Evolutionary conservation across 2,888 invertebrate species (phyloP).

Genomic region (Cantharis rufa): DNA sequence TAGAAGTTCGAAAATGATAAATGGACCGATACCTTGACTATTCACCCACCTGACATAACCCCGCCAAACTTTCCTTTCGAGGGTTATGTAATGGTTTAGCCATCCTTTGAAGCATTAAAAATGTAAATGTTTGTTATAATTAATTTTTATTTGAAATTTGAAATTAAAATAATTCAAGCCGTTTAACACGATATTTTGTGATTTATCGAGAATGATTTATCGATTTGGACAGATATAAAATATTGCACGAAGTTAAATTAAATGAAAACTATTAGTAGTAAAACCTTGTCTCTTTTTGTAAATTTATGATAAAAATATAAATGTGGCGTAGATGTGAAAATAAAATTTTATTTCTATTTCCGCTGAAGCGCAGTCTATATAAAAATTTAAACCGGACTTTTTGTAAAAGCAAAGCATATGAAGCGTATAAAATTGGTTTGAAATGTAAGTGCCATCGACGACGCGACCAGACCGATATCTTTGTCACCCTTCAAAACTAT

Average conservation of each 20-base stretch:
- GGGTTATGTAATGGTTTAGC: not conserved
- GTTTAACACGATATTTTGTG: not conserved
- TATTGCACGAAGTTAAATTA: not conserved
- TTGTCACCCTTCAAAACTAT: constrained; percentile 52
- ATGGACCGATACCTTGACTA: not conserved
- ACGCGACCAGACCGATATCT: constrained; percentile 51
- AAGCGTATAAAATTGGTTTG: constrained; percentile 54
- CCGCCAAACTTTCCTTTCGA: not conserved
- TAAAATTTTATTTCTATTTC: constrained; percentile 49
- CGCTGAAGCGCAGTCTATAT: constrained; percentile 36
- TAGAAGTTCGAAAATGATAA: not conserved
- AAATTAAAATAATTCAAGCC: not conserved
- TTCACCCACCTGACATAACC: not conserved
- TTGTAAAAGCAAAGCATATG: constrained; percentile 45
- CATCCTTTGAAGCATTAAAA: not conserved
- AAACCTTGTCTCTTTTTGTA: not conserved
- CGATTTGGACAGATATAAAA: not conserved
- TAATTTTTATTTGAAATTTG: not conserved
- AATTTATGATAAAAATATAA: constrained; percentile 3
- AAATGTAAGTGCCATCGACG: constrained; percentile 52
- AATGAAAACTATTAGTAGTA: not conserved
- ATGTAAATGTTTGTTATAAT: not conserved
- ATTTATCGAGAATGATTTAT: not conserved
- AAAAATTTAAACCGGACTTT: constrained; percentile 45
- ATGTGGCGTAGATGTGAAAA: constrained; percentile 22